Evolutionary conservation across 2,113 vertebrate genomes (phyloP).

Genomic region (Paraplagusia blochii): DNA sequence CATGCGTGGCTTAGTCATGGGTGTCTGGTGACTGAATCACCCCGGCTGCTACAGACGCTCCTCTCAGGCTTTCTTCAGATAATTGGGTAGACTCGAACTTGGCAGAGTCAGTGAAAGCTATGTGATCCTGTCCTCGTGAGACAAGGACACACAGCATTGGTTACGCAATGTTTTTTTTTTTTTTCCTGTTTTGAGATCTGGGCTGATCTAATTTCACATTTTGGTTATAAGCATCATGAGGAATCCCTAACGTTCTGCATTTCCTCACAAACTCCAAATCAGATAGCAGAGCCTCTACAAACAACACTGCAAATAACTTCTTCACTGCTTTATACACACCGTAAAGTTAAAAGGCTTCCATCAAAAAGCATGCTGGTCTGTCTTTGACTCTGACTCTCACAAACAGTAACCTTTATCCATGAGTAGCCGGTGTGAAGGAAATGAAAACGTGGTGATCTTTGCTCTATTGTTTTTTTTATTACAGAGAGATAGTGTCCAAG

Average conservation of each 20-base stretch:
- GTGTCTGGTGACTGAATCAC: constrained; percentile 63
- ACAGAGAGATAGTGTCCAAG: neutral
- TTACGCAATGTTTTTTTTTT: constrained; percentile 55
- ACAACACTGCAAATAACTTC: constrained; percentile 18
- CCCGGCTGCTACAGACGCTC: constrained; percentile 34
- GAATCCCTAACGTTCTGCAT: constrained; percentile 55
- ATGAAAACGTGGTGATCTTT: constrained; percentile 34
- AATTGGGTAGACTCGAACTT: constrained; percentile 46
- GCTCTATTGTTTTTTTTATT: constrained; percentile 35
- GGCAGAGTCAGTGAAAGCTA: constrained; percentile 37
- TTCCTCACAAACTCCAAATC: constrained; percentile 43
- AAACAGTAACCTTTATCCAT: constrained; percentile 29
- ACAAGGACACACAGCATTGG: constrained; percentile 26
- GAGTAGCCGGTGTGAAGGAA: constrained; percentile 31
- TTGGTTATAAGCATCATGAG: constrained; percentile 70
- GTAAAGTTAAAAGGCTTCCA: constrained; percentile 20
- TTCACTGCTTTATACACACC: neutral
- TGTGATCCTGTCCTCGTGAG: constrained; percentile 57
- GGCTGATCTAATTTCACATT: constrained; percentile 68
- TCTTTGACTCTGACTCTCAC: constrained; percentile 11
- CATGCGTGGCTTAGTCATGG: constrained; percentile 63
- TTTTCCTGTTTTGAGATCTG: constrained; percentile 41
- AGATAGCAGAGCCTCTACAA: constrained; percentile 12
- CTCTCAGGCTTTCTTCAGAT: constrained; percentile 44
- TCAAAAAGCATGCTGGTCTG: constrained; percentile 20